Base-by-base conservation (phyloP, 2,797 vertebrate genomes). In the Peromyscus nudipes region DNA sequence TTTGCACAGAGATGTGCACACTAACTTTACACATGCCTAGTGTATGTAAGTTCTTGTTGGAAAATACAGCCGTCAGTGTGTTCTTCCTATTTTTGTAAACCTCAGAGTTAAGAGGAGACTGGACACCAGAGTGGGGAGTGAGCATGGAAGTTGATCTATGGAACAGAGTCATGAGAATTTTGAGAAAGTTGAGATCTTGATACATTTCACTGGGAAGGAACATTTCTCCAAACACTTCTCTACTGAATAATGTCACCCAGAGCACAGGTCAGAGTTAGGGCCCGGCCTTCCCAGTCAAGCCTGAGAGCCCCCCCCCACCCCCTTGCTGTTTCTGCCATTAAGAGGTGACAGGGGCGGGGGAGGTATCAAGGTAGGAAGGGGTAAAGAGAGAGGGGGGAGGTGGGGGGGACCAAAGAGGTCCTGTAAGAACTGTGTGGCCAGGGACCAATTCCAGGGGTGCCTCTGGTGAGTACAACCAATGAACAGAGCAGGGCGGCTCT, bases 1-100 rank as follows among this genome's bases (percentile, higher is more conserved):
- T 40, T 2, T 1, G 4, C 4, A 29, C 3, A 76, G n/a, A n/a
- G 11, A 79, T 0, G 57, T 55, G 0, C 13, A 5, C 6, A 12
- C 49, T 29, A 29, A 46, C 64, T 92, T 84, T 52, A 52, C 9
- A 52, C 1, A 49, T 49, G n/a, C 19, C 29, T 16, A 31, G 23
- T 4, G 4, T 10, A 27, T 21, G 17, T 62, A 52, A 0, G 11
- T 14, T 82, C 71, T 76, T 46, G 29, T 37, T 82, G 34, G 37
- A 4, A n/a, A 85, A 86, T 69, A 1, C 65, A 77, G 62, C 1
- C 14, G 1, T 62, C 10, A 0, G 19, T 21, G 5, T 37, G 16
- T 37, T 62, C 25, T 92, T 52, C 21, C 4, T 43, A 19, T 43
- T 88, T 60, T 40, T 55, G 81, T n/a, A 64, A 64, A 4, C 14